Base-by-base conservation (phyloP, 2,113 vertebrate species). In the Calcarius ornatus region DNA sequence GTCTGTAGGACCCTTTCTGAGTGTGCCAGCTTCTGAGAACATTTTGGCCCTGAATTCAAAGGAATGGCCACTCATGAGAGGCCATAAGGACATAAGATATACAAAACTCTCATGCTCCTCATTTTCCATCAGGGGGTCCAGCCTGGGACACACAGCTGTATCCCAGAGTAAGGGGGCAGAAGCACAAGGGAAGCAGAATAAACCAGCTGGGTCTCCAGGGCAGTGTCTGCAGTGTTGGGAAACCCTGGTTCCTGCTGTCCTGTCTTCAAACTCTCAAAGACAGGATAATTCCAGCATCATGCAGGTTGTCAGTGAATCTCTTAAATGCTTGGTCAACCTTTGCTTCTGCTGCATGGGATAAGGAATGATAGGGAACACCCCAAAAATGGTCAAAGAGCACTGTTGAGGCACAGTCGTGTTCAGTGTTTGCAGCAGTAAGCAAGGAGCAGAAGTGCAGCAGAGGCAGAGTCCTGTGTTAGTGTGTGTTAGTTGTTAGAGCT, bases 381-480 rank as follows among this genome's bases (percentile, higher is more conserved):
- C 25, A 9, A 47, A 11, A 37, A 33, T 27, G 31, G 47, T 40
- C 43, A 42, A 5, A 43, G 40, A 42, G 13, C 28, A 17, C 72
- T 33, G 14, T 9, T 2, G 5, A 65, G 70, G 63, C 38, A 40
- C 15, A 28, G 56, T 25, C 25, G 1, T 2, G 6, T 35, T 57
- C 42, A 27, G 24, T 40, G 24, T 60, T 53, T 35, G 70, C 65
- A 71, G 50, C 7, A 28, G 42, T 21, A 45, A 70, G 33, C 30
- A 59, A n/a, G 56, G 79, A 72, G 16, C 33, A 61, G 64, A 50
- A 54, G n/a, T 27, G 35, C 22, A 72, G 66, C 50, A 72, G 71
- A 35, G 10, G 35, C 37, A 15, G 31, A 42, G 38, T 15, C 1
- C 2, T 0, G 0, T 19, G 27, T n/a, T 43, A 43, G 19, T 48